A percentile compares a stretch with the other conserved stretches of the same genome.
These are phyloP conservation scores for Metallyticus violacea DNA, from an alignment of 2,888 invertebrate species.

Conservation along the genomic window DNA sequence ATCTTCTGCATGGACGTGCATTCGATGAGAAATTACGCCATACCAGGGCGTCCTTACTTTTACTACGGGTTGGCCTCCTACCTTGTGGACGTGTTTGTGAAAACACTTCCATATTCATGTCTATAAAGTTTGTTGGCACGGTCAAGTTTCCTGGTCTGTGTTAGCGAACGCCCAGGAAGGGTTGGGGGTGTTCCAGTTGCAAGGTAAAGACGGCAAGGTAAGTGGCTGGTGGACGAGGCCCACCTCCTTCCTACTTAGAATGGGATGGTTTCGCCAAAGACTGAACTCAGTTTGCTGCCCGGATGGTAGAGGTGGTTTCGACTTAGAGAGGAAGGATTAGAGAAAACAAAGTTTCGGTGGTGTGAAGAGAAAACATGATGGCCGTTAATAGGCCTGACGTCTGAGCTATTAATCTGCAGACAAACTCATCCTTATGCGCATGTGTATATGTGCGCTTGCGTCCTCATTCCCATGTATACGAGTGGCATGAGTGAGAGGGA, in stretches of 20 bases:
- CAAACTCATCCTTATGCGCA: neutral
- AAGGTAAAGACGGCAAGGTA: slow-evolving; percentile 10
- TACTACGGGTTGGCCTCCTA: neutral
- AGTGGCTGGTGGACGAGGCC: neutral
- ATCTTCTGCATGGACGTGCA: neutral
- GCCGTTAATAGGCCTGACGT: slow-evolving; percentile 14
- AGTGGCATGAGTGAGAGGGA: neutral
- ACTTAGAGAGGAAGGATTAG: neutral
- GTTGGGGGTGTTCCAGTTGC: neutral
- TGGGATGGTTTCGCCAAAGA: neutral
- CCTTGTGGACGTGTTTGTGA: slow-evolving; percentile 10
- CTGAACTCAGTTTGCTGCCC: neutral
- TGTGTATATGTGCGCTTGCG: neutral
- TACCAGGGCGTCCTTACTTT: neutral
- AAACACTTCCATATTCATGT: slow-evolving; percentile 19
- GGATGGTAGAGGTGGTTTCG: neutral
- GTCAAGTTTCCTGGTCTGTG: neutral
- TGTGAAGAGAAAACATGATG: slow-evolving; percentile 11
- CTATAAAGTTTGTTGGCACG: slow-evolving; percentile 16
- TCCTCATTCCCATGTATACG: neutral
- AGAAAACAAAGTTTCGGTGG: slow-evolving; percentile 14
- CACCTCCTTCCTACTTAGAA: neutral
- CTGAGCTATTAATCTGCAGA: slow-evolving; percentile 12
- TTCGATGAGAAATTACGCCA: neutral
- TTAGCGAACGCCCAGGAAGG: neutral